Conservation (phyloP, 2,888 invertebrate species). For the Gastracanthus pulcherrimus region DNA sequence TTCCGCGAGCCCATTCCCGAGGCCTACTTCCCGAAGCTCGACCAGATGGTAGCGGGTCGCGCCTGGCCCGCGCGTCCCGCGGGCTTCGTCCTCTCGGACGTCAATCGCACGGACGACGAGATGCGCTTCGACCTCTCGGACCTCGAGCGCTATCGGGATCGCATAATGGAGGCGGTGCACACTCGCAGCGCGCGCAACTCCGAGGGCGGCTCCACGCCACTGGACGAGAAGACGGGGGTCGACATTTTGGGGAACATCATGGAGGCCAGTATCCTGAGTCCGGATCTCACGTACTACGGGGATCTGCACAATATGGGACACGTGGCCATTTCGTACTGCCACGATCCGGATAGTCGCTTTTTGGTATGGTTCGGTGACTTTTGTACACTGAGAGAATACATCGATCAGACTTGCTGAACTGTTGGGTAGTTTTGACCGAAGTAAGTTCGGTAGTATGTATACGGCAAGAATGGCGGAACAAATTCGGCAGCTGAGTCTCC, state of each 20-base stretch:
- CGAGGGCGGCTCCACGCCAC: conserved; percentile 79
- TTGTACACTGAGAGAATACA: not conserved
- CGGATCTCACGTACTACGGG: conserved; percentile 86
- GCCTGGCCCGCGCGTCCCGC: conserved; percentile 87
- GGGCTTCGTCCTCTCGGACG: conserved; percentile 80
- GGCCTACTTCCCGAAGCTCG: conserved; percentile 91
- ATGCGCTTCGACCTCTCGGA: conserved; percentile 84
- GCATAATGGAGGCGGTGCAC: conserved; percentile 86
- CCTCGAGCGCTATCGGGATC: conserved; percentile 87
- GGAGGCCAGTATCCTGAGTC: conserved; percentile 84
- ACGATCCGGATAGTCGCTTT: conserved; percentile 89
- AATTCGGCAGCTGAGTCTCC: no score
- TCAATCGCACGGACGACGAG: conserved; percentile 85
- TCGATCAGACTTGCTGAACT: no score
- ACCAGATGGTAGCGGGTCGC: conserved; percentile 87
- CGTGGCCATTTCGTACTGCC: conserved; percentile 86
- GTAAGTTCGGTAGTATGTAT: no score
- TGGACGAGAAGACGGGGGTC: conserved; percentile 86
- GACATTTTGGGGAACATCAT: conserved; percentile 89
- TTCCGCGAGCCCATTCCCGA: conserved; percentile 85
- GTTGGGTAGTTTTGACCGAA: no score
- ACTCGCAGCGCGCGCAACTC: conserved; percentile 81
- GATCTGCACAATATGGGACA: conserved; percentile 92
- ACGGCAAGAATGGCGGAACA: no score
- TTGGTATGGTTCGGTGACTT: conserved; percentile 79